Percentiles rank a stretch among this genome's conserved stretches.
These are phyloP conservation scores for Neomonachus schauinslandi DNA, from an alignment of 2,113 vertebrate species.

Conservation along the genomic window DNA sequence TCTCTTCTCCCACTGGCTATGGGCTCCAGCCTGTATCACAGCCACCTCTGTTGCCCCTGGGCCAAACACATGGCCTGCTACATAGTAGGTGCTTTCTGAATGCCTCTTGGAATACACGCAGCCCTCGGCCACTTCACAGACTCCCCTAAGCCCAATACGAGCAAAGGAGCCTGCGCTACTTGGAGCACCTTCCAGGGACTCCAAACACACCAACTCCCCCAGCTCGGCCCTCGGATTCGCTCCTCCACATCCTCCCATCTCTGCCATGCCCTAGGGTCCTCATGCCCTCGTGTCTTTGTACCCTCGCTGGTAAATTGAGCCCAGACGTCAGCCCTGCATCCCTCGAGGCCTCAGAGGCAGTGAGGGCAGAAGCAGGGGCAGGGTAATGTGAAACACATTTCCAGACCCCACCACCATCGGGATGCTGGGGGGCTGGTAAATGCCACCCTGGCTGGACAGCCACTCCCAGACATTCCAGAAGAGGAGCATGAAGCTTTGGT, in stretches of 20 bases:
- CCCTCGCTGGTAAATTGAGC: background rate
- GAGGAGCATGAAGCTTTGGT: no score
- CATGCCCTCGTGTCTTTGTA: background rate
- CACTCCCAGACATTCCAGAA: background rate
- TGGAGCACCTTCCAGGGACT: background rate
- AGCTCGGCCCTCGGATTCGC: rapidly evolving
- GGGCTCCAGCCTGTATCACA: background rate
- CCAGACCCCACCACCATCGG: background rate
- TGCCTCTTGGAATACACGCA: background rate
- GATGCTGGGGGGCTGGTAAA: no score
- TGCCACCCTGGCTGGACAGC: background rate
- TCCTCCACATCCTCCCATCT: background rate
- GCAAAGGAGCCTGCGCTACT: background rate
- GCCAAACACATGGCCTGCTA: background rate
- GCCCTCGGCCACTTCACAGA: no score
- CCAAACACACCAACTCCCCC: background rate
- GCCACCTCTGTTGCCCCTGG: background rate
- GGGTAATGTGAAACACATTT: rapidly evolving
- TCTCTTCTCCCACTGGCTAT: background rate
- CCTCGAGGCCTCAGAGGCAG: background rate
- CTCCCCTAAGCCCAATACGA: no score
- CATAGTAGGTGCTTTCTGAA: background rate
- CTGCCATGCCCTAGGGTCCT: background rate
- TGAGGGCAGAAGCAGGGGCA: background rate
- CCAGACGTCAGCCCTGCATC: no score